Evolutionary conservation across 2,113 vertebrate species (phyloP).

Genomic region (Australoheros scitulus): DNA sequence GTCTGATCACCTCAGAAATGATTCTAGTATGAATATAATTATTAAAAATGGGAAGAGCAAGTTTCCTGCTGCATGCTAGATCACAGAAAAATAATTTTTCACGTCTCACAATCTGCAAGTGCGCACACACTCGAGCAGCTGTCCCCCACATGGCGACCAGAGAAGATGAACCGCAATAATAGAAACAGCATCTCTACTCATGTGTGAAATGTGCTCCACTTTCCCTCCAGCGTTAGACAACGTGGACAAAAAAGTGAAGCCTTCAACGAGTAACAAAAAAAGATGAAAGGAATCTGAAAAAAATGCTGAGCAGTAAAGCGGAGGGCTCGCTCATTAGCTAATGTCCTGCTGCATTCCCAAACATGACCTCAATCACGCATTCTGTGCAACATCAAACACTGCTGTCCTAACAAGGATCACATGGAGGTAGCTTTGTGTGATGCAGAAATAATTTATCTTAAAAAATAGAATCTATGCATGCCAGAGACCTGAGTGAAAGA

Average conservation of each 20-base stretch:
- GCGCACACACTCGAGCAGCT: neutral
- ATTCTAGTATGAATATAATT: neutral
- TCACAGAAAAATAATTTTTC: neutral
- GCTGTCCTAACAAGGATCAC: neutral
- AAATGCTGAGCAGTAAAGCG: neutral
- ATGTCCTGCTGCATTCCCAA: neutral
- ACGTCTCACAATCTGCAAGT: neutral
- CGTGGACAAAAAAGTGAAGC: constrained; percentile 1
- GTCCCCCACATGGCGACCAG: neutral
- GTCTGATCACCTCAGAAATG: neutral
- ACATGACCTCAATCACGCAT: constrained; percentile 21
- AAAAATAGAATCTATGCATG: neutral
- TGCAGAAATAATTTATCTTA: neutral
- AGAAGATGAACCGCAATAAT: neutral
- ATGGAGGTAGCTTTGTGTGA: neutral
- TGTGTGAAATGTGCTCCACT: constrained; percentile 71
- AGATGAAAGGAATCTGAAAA: constrained; percentile 1
- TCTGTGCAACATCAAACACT: neutral
- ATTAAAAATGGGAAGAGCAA: too few species aligned
- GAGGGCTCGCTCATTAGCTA: neutral
- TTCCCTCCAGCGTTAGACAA: constrained; percentile 30
- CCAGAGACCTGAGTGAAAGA: neutral
- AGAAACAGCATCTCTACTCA: constrained; percentile 46
- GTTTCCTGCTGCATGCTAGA: neutral
- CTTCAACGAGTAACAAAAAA: neutral